Conservation (phyloP, 2,888 invertebrate species). For the Cerceris ruficornis region DNA sequence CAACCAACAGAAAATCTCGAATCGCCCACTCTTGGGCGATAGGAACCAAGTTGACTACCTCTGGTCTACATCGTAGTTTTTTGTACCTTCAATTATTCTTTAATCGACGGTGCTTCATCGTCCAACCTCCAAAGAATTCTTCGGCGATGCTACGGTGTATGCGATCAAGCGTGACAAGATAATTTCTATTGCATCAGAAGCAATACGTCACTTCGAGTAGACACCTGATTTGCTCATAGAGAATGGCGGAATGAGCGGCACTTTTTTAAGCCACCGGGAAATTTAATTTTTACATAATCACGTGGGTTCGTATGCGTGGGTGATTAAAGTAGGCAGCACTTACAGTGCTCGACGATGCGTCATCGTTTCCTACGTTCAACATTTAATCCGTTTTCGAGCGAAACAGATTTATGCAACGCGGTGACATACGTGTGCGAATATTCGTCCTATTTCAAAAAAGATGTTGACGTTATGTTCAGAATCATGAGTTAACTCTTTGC, state of each 20-base stretch:
- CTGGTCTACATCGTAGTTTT: too few species aligned
- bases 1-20: too few species aligned
- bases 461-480: too few species aligned
- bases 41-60: too few species aligned
- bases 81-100: too few species aligned
- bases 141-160: not conserved
- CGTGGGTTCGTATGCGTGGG: slow-evolving; percentile 50
- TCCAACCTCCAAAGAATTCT: slow-evolving; percentile 1
- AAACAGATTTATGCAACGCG: slow-evolving; percentile 22
- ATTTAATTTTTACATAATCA: slow-evolving; percentile 40
- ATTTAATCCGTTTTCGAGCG: slow-evolving; percentile 55
- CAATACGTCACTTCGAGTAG: slow-evolving; percentile 15
- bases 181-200: slow-evolving; percentile 17
- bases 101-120: not conserved
- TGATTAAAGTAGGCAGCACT: slow-evolving; percentile 51
- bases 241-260: slow-evolving; percentile 25
- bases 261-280: slow-evolving; percentile 35
- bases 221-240: slow-evolving; percentile 33
- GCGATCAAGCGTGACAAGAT: slow-evolving; percentile 3
- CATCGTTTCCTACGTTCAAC: slow-evolving; percentile 52
- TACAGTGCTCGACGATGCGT: slow-evolving; percentile 59
- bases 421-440: too few species aligned
- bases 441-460: too few species aligned
- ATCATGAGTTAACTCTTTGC: too few species aligned
- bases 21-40: too few species aligned